phyloP scores from a whole-genome alignment of 2,797 vertebrate species.

The Acanthurus leucopareius region DNA sequence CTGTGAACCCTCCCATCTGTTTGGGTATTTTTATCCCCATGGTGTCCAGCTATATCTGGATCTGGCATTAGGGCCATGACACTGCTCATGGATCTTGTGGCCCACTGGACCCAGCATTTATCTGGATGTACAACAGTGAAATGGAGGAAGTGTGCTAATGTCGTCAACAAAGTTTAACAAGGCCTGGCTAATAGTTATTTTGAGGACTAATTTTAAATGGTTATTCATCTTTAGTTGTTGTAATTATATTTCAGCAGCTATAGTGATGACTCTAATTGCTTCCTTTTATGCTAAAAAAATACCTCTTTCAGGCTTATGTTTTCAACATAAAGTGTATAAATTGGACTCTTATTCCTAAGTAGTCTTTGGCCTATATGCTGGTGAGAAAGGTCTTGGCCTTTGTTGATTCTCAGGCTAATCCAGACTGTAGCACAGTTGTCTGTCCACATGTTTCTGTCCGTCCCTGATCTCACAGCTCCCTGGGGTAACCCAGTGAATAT shows the following conservation, averaged over 20 bases:
- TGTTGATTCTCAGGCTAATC: conserved; percentile 27
- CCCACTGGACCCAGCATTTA: conserved; percentile 52
- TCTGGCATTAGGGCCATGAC: conserved; percentile 71
- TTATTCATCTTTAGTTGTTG: conserved; percentile 10
- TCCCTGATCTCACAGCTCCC: conserved; percentile 55
- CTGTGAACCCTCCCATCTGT: conserved; percentile 80
- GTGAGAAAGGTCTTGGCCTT: conserved; percentile 30
- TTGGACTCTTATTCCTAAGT: not conserved
- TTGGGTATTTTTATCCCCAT: conserved; percentile 83
- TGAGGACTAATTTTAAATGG: conserved; percentile 1
- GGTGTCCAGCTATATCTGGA: conserved; percentile 83
- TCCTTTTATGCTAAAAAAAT: not conserved
- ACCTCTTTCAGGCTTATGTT: not conserved
- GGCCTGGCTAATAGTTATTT: conserved; percentile 20
- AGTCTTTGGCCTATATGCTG: not conserved
- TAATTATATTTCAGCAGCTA: not conserved
- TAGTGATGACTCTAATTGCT: not conserved
- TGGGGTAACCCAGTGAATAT: conserved; percentile 57
- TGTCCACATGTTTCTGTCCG: conserved; percentile 60
- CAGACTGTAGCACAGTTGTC: conserved; percentile 58
- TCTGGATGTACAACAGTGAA: conserved; percentile 47
- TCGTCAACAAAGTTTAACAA: conserved; percentile 41
- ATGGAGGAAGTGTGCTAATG: conserved; percentile 57
- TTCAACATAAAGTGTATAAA: not conserved
- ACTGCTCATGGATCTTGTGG: conserved; percentile 53